These are phyloP conservation scores for Eilema depressum DNA, from an alignment of 2,888 invertebrate species.

Conservation along the genomic window DNA sequence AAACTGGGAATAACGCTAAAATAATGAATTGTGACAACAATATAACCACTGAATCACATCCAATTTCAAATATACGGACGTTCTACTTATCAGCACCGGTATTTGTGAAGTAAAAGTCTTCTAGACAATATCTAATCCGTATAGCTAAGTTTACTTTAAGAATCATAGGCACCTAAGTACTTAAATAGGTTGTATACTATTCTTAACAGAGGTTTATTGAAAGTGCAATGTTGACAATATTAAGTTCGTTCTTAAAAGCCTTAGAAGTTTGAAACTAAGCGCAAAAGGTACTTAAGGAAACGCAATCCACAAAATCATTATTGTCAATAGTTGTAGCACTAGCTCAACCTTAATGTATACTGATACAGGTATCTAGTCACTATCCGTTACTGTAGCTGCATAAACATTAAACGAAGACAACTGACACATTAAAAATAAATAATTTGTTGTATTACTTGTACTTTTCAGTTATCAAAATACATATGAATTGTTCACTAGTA, in stretches of 20 bases:
- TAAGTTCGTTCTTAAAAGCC: slow-evolving; percentile 54
- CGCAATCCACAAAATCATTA: slow-evolving; percentile 61
- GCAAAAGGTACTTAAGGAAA: slow-evolving; percentile 64
- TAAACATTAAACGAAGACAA: slow-evolving; percentile 37
- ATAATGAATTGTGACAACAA: neutral
- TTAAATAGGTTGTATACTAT: slow-evolving; percentile 35
- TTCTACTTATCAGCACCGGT: neutral
- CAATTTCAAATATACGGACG: neutral
- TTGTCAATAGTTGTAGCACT: slow-evolving; percentile 63
- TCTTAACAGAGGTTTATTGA: slow-evolving; percentile 48
- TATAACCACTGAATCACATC: neutral
- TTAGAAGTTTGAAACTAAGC: slow-evolving; percentile 59
- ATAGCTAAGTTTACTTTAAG: neutral
- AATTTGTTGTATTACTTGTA: too few relatives aligned
- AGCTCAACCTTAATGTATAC: slow-evolving; percentile 46
- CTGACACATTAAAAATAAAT: neutral
- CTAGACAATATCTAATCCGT: neutral
- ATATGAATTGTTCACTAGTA: too few relatives aligned
- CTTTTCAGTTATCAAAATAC: too few relatives aligned
- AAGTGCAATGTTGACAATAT: slow-evolving; percentile 58
- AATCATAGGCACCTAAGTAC: neutral
- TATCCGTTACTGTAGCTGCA: slow-evolving; percentile 48
- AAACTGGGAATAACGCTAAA: neutral
- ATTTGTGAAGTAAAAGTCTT: neutral
- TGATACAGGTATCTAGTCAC: slow-evolving; percentile 38